phyloP scores from a whole-genome alignment of 2,888 invertebrate genomes.

The Sicus ferrugineus region DNA sequence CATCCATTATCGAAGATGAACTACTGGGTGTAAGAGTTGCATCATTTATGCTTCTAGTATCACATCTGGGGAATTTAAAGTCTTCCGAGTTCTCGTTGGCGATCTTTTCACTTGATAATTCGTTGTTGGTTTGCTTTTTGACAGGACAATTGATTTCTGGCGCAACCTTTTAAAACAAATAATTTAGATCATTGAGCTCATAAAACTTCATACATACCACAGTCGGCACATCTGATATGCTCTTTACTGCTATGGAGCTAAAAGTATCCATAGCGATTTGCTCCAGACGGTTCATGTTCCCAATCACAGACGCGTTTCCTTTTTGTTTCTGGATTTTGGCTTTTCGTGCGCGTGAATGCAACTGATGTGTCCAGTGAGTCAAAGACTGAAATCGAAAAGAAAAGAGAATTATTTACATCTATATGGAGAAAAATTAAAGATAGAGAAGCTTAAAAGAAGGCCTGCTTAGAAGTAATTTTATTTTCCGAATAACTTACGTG shows the following conservation, averaged over 20 bases:
- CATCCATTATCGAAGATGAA: slow-evolving; percentile 3
- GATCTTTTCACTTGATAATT: not conserved
- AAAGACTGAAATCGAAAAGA: no score
- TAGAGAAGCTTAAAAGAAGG: no score
- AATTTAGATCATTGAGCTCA: not conserved
- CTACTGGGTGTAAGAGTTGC: not conserved
- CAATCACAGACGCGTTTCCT: not conserved
- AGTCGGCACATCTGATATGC: not conserved
- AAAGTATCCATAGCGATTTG: not conserved
- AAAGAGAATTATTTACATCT: no score
- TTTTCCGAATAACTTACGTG: no score
- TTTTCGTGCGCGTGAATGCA: no score
- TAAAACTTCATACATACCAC: not conserved
- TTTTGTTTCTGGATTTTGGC: no score
- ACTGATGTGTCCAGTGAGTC: no score
- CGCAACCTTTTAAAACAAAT: not conserved
- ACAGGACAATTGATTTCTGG: not conserved
- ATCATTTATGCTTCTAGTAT: not conserved
- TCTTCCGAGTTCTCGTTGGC: not conserved
- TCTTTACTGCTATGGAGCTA: slow-evolving; percentile 3
- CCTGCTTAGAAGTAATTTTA: no score
- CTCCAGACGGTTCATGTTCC: not conserved
- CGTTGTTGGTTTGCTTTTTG: not conserved
- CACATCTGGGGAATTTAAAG: not conserved
- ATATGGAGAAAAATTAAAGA: no score